Evolutionary conservation across 2,888 invertebrate species (phyloP).

Genomic region (Fragum sueziense): DNA sequence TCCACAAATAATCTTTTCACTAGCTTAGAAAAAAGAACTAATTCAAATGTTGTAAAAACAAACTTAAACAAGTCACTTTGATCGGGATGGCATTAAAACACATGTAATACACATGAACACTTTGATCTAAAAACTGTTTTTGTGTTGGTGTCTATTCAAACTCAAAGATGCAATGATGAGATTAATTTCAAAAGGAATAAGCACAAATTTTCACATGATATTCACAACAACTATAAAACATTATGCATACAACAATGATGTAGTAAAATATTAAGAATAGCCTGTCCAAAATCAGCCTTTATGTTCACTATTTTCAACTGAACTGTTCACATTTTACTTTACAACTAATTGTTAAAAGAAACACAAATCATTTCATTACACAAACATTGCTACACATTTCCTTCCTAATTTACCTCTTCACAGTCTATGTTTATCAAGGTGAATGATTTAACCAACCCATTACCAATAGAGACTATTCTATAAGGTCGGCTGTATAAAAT

Average conservation of each 20-base stretch:
- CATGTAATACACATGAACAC: conserved; percentile 12
- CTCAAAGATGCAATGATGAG: not conserved
- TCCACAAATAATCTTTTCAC: too few species aligned
- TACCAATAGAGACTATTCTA: too few species aligned
- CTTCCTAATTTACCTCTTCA: not conserved
- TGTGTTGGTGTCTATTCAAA: not conserved
- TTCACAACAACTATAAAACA: conserved; percentile 23
- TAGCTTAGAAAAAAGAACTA: too few species aligned
- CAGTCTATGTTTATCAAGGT: not conserved
- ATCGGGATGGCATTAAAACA: not conserved
- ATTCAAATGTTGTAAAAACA: too few species aligned
- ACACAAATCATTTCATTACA: not conserved
- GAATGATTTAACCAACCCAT: too few species aligned
- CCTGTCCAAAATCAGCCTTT: not conserved
- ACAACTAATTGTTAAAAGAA: not conserved
- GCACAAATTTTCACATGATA: conserved; percentile 24
- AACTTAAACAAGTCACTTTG: too few species aligned
- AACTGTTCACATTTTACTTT: not conserved
- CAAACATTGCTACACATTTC: not conserved
- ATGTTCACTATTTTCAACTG: not conserved
- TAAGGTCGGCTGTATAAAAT: too few species aligned
- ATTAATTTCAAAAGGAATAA: not conserved
- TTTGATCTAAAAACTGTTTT: not conserved
- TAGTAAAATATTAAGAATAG: not conserved
- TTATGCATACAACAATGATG: not conserved